Evolutionary conservation across 2,797 vertebrate genomes (phyloP).

Genomic region (Sphaeramia orbicularis): DNA sequence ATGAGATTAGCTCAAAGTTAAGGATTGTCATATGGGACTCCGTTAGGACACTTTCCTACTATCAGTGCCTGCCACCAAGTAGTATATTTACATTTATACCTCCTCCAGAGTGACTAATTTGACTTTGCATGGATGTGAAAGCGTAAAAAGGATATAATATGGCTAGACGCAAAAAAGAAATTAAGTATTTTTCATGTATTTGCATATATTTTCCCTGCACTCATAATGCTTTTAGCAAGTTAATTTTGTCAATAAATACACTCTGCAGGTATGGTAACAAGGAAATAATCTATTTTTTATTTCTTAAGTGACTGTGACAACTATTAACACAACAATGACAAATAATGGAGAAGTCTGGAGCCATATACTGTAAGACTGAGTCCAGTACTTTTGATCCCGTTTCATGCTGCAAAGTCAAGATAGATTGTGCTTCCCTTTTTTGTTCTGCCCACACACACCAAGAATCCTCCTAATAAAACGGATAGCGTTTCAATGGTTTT

Average conservation of each 20-base stretch:
- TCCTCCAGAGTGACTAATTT: conserved; percentile 28
- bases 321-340: not conserved
- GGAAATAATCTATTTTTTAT: not conserved
- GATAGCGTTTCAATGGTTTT: conserved; percentile 55
- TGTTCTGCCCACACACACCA: not conserved
- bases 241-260: not conserved
- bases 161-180: conserved; percentile 10
- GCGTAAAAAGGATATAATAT: not conserved
- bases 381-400: conserved; percentile 12
- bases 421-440: conserved; percentile 22
- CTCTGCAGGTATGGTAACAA: not conserved
- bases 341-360: not conserved
- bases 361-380: not conserved
- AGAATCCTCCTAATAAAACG: conserved; percentile 44
- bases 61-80: not conserved
- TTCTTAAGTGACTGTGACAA: too few species aligned
- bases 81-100: conserved; percentile 40
- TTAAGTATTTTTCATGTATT: not conserved
- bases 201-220: not conserved
- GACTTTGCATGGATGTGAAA: conserved; percentile 3
- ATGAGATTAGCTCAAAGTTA: conserved; percentile 7
- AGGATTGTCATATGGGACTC: conserved; percentile 1
- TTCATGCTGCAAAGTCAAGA: conserved; percentile 25
- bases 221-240: conserved; percentile 7
- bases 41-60: conserved; percentile 12